phyloP scores from a whole-genome alignment of 2,797 vertebrate genomes.

The Forpus xanthops region DNA sequence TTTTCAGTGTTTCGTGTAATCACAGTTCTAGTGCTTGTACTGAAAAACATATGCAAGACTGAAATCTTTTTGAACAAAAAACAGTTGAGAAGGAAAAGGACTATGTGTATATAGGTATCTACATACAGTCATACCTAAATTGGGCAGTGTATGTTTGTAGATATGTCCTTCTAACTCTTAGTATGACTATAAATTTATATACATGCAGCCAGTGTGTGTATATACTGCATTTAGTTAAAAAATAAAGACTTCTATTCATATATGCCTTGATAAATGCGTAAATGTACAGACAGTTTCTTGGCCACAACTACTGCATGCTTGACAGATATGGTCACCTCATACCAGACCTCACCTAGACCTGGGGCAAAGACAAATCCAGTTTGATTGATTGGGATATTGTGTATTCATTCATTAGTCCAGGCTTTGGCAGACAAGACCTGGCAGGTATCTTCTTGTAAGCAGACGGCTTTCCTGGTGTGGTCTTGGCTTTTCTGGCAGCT shows the following conservation, averaged over 20 bases:
- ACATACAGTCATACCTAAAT: not conserved
- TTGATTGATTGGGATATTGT: slow-evolving; percentile 82
- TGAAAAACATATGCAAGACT: slow-evolving; percentile 58
- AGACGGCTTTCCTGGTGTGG: slow-evolving; percentile 81
- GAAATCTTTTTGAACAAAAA: slow-evolving; percentile 36
- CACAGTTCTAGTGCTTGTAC: not conserved
- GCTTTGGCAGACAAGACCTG: slow-evolving; percentile 83
- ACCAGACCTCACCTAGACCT: slow-evolving; percentile 82
- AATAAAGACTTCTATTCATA: slow-evolving; percentile 73
- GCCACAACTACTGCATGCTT: slow-evolving; percentile 68
- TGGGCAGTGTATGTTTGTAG: not conserved
- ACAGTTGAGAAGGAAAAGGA: not conserved
- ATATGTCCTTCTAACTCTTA: not conserved
- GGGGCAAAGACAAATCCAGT: slow-evolving; percentile 79
- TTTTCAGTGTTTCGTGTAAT: slow-evolving; percentile 49
- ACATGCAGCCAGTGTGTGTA: not conserved
- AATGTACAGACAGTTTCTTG: slow-evolving; percentile 76
- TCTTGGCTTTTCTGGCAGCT: slow-evolving; percentile 80
- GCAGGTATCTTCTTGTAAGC: slow-evolving; percentile 83
- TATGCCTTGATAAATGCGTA: slow-evolving; percentile 70
- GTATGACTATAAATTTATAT: not conserved
- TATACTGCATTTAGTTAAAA: slow-evolving; percentile 15
- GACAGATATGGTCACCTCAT: slow-evolving; percentile 82
- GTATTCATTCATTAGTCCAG: slow-evolving; percentile 84
- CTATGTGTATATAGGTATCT: not conserved